Evolutionary conservation across 2,797 vertebrate genomes (phyloP), one percentile per base, ranked within the genome.

Genomic region (Microctenopoma steveboyesi): DNA sequence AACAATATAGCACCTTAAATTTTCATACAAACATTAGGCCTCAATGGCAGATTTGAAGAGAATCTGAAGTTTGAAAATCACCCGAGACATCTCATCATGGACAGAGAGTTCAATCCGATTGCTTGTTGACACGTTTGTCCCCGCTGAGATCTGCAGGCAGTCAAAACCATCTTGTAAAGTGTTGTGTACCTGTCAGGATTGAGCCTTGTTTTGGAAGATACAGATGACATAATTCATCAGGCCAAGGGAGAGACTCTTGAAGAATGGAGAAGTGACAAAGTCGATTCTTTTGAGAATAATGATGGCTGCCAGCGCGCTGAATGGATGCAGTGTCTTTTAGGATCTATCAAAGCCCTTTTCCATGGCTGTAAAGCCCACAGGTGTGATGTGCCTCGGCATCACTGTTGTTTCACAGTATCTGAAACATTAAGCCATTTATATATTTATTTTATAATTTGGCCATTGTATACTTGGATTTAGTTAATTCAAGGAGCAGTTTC

Each of bases 181-280:
- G 91, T 93, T 92, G 93, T 93, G 90, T 93, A 91, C 90, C 92
- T 93, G 94, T 94, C 93, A 94, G 80, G 74, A 74, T 78, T 75
- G 89, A 92, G 90, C 75, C 85, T 88, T 93, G 92, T 94, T 93
- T 91, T 81, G 86, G 89, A 91, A 93, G 91, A 93, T 93, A 94
- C 89, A 85, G 78, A 88, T 85, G 70, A 86, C 84, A 83, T 91
- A 87, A 93, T 93, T 93, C 92, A 90, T 95, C 93, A 94, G 91
- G 86, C 86, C 72, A 69, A 83, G 81, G 74, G 83, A 77, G 78
- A 85, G 68, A 62, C 82, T 84, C 88, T 88, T 93, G 92, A 94
- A 93, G 91, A 95, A 94, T 94, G 92, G 91, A 94, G 91, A 91
- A 88, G 90, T 94, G 93, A 93, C 92, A 93, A 94, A 91, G 88